Evolutionary conservation across 2,113 vertebrate genomes (phyloP).

Genomic region (Chinchilla lanigera): DNA sequence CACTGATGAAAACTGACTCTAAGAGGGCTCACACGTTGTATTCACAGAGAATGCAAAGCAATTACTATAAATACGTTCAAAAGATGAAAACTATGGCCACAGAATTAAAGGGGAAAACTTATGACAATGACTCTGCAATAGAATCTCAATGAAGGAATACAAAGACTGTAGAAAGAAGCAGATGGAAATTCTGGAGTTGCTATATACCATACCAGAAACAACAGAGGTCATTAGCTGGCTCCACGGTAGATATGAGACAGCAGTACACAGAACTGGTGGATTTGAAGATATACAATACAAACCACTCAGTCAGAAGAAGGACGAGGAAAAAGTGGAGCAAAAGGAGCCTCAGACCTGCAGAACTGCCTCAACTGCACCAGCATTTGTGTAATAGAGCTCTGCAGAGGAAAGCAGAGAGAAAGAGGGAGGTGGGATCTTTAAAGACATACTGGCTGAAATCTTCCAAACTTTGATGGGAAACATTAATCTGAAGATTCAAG

Average conservation of each 20-base stretch:
- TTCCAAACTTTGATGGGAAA: neutral
- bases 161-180: neutral
- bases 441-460: neutral
- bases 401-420: neutral
- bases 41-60: conserved; percentile 24
- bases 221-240: neutral
- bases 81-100: conserved; percentile 11
- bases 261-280: neutral
- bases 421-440: neutral
- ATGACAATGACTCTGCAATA: neutral
- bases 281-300: neutral
- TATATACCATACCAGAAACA: neutral
- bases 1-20: neutral
- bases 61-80: neutral
- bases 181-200: neutral
- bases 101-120: conserved; percentile 9
- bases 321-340: neutral
- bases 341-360: neutral
- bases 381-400: neutral
- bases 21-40: neutral
- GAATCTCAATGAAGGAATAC: neutral
- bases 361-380: neutral
- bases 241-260: neutral
- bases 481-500: neutral
- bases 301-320: neutral